A percentile compares a stretch with the other conserved stretches of the same genome.
Evolutionary conservation across 2,888 invertebrate genomes (phyloP).

Genomic region (Apamea crenata): DNA sequence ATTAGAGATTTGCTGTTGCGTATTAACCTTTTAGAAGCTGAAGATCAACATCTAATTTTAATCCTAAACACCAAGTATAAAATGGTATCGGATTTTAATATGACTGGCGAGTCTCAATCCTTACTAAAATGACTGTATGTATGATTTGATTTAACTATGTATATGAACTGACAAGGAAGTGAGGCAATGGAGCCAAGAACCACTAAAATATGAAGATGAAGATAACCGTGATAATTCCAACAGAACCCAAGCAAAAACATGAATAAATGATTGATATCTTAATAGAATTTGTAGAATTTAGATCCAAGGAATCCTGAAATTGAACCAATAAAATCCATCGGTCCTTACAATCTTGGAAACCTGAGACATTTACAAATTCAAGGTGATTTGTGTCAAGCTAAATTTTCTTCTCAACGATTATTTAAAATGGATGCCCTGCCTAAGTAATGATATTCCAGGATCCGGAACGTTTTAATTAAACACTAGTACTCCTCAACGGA

Average conservation of each 20-base stretch:
- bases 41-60: background rate
- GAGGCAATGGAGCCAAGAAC: too few relatives aligned
- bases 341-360: slow-evolving; percentile 19
- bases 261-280: slow-evolving; percentile 15
- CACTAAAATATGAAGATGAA: background rate
- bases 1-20: background rate
- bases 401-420: slow-evolving; percentile 59
- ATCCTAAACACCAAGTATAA: background rate
- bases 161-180: background rate
- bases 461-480: slow-evolving; percentile 67
- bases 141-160: too few relatives aligned
- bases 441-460: slow-evolving; percentile 60
- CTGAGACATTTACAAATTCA: slow-evolving; percentile 61
- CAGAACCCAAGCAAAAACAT: background rate
- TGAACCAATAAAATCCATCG: slow-evolving; percentile 38
- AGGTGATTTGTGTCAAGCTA: slow-evolving; percentile 52
- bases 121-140: background rate
- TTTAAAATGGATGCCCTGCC: slow-evolving; percentile 61
- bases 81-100: background rate
- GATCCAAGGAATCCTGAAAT: slow-evolving; percentile 32
- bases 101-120: too few relatives aligned
- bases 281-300: slow-evolving; percentile 14
- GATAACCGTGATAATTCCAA: background rate
- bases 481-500: slow-evolving; percentile 55
- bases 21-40: background rate